These are phyloP conservation scores for Zhuqinia jingwanae DNA, from an alignment of 2,888 invertebrate genomes.

Conservation along the genomic window DNA sequence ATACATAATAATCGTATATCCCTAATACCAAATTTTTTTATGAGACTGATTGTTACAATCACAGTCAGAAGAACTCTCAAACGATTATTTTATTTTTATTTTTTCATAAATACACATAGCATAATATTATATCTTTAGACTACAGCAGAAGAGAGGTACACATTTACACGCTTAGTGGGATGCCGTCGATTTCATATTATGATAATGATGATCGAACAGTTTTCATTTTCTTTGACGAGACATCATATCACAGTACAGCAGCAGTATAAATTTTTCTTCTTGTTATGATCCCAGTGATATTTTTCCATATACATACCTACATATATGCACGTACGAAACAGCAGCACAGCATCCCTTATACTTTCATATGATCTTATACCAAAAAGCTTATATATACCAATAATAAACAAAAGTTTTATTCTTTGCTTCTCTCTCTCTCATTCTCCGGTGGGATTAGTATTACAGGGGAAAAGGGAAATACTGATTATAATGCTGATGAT, in stretches of 20 bases:
- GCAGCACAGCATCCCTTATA: neutral
- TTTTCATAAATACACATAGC: too few relatives aligned
- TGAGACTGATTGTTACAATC: constrained; percentile 16
- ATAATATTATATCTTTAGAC: too few relatives aligned
- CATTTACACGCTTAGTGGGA: constrained; percentile 30
- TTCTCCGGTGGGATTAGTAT: constrained; percentile 17
- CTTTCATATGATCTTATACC: constrained; percentile 10
- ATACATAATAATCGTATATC: too few relatives aligned
- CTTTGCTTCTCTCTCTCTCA: neutral
- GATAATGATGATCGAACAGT: constrained; percentile 33
- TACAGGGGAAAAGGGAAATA: constrained; percentile 16
- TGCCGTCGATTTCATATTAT: constrained; percentile 39
- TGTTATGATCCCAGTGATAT: too few relatives aligned
- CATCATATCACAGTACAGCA: neutral
- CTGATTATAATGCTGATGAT: constrained; percentile 10
- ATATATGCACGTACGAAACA: neutral
- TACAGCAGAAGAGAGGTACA: neutral
- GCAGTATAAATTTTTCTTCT: too few relatives aligned
- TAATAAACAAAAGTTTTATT: constrained; percentile 39
- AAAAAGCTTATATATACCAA: constrained; percentile 4
- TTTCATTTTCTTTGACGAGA: neutral
- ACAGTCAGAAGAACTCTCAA: too few relatives aligned
- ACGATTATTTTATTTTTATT: constrained; percentile 1
- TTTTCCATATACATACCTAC: neutral
- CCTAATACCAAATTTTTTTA: neutral